Conservation (phyloP, 2,888 invertebrate genomes). For the Bombylius discolor region DNA sequence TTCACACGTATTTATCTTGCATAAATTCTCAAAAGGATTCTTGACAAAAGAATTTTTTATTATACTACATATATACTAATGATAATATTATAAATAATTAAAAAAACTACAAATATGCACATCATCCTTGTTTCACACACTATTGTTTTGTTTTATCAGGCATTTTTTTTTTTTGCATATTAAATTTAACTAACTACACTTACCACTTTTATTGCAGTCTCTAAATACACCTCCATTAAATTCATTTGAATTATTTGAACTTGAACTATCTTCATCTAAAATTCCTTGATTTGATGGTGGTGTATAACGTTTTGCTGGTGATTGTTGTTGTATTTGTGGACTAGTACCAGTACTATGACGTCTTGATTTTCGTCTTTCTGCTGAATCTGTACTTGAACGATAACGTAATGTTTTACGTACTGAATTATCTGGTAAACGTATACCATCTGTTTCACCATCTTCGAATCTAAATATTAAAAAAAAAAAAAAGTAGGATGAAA, state of each 20-base stretch:
- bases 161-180: background rate
- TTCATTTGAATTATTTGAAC: conserved; percentile 40
- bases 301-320: conserved; percentile 27
- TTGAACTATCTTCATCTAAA: conserved; percentile 38
- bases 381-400: conserved; percentile 45
- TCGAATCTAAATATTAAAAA: conserved; percentile 26
- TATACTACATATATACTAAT: no score
- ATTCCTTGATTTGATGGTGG: conserved; percentile 24
- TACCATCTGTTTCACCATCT: conserved; percentile 41
- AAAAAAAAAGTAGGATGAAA: background rate
- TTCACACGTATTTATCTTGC: no score
- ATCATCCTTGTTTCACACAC: no score
- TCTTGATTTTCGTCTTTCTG: conserved; percentile 65
- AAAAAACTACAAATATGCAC: no score
- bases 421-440: conserved; percentile 51
- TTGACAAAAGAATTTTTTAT: no score
- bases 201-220: conserved; percentile 21
- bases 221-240: conserved; percentile 28
- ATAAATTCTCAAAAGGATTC: no score
- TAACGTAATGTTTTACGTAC: conserved; percentile 61
- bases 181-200: conserved; percentile 17
- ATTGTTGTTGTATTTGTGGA: conserved; percentile 33
- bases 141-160: no score
- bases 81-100: no score
- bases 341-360: conserved; percentile 59